Evolutionary conservation across 2,113 vertebrate genomes (phyloP).

Genomic region (Oceanites oceanicus): DNA sequence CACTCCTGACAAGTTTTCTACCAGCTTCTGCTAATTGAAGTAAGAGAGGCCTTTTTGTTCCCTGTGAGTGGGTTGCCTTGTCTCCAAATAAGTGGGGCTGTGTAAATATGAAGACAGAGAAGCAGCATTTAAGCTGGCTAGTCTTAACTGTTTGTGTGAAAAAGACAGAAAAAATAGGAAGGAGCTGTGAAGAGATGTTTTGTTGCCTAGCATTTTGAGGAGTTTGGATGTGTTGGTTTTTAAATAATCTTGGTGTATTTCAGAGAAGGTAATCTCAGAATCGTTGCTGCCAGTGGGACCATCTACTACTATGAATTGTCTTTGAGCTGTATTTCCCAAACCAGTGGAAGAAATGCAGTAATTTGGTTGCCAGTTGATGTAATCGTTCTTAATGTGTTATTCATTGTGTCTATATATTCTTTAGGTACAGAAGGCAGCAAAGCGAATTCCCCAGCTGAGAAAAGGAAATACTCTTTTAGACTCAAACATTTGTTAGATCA

Average conservation of each 20-base stretch:
- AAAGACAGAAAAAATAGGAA: background rate
- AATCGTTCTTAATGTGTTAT: background rate
- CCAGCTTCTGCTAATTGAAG: background rate
- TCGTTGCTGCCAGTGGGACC: background rate
- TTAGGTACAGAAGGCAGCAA: background rate
- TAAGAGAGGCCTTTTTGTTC: background rate
- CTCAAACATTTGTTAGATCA: background rate
- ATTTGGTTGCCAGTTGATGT: background rate
- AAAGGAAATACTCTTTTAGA: background rate
- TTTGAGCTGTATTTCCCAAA: background rate
- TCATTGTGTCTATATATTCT: background rate
- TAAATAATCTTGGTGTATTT: background rate
- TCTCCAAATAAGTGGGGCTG: background rate
- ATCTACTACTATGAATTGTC: background rate
- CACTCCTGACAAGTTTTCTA: background rate
- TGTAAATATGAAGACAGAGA: background rate
- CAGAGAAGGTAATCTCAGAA: background rate
- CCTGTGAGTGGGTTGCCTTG: background rate
- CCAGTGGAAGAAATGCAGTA: background rate
- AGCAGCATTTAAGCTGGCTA: background rate
- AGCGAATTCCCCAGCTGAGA: background rate
- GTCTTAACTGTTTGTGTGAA: background rate
- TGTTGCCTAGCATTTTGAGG: background rate
- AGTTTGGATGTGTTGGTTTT: background rate
- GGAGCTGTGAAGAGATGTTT: background rate